These are phyloP conservation scores for Drosophila aff. DNA, from an alignment of 1,140 invertebrate genomes.

Conservation along the genomic window DNA sequence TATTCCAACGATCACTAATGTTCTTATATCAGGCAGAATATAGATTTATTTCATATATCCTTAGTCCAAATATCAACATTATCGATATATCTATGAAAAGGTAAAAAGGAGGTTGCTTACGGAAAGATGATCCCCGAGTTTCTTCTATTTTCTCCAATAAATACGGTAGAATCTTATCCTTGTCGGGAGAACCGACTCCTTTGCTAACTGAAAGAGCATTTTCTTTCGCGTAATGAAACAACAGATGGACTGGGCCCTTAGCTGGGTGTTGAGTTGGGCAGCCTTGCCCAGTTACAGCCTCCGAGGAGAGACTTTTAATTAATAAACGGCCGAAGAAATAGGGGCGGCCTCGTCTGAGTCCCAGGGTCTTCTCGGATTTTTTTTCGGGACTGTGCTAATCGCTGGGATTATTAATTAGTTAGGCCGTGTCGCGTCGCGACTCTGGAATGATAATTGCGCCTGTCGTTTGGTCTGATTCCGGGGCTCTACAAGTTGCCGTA, in stretches of 20 bases:
- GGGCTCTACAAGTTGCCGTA: slow-evolving; percentile 43
- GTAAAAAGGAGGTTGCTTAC: no score
- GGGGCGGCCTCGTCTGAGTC: slow-evolving; percentile 11
- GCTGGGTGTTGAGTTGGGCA: slow-evolving; percentile 49
- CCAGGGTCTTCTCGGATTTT: background rate
- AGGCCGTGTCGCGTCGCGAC: slow-evolving; percentile 54
- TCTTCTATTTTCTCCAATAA: no score
- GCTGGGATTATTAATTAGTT: slow-evolving; percentile 81
- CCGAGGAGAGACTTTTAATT: slow-evolving; percentile 70
- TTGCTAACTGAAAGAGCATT: slow-evolving; percentile 7
- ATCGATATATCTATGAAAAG: no score
- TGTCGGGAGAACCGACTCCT: no score
- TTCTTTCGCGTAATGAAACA: slow-evolving; percentile 11
- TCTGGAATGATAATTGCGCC: slow-evolving; percentile 82
- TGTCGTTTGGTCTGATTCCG: slow-evolving; percentile 57
- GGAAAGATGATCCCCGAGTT: no score
- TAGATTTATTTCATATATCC: no score
- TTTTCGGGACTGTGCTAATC: slow-evolving; percentile 62
- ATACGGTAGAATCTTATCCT: background rate
- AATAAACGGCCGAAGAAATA: slow-evolving; percentile 64
- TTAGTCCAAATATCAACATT: no score
- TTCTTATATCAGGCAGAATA: no score
- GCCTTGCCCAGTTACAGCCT: slow-evolving; percentile 55
- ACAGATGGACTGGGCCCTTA: slow-evolving; percentile 44
- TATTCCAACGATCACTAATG: no score